Base-by-base conservation (phyloP, 2,888 invertebrate genomes). In the Physocephala rufipes region DNA sequence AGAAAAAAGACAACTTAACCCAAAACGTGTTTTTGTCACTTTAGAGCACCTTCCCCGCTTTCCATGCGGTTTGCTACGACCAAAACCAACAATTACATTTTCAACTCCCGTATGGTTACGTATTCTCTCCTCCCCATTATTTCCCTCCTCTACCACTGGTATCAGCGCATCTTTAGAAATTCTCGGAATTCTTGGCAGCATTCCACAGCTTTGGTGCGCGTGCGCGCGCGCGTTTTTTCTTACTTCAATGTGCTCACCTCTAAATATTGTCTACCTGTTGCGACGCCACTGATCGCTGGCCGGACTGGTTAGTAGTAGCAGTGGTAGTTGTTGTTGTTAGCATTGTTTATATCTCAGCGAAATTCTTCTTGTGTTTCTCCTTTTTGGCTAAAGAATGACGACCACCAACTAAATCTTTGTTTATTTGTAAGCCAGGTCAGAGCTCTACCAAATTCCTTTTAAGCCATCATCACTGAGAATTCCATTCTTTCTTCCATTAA, bases 101-200 rank as follows among this genome's bases (percentile, higher is more conserved):
- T 21, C n/a, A n/a, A n/a, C n/a, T n/a, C n/a, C n/a, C n/a, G n/a
- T n/a, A n/a, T n/a, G n/a, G n/a, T n/a, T n/a, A n/a, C n/a, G n/a
- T n/a, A n/a, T n/a, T n/a, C n/a, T n/a, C n/a, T n/a, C n/a, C n/a
- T n/a, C n/a, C n/a, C n/a, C n/a, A n/a, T n/a, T n/a, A n/a, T n/a
- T n/a, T n/a, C n/a, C n/a, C n/a, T n/a, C n/a, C n/a, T n/a, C n/a
- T n/a, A n/a, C n/a, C n/a, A n/a, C n/a, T n/a, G n/a, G n/a, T 55
- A 9, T 55, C 13, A 13, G 7, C 12, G 36, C 53, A 53, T n/a
- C 36, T 53, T 53, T 65, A 75, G 74, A 76, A 81, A 82, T 81
- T 81, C 81, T 79, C 78, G 78, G 81, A 81, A 81, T 81, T 81
- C 82, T 80, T 80, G 77, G 76, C 80, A 80, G 77, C 81, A 82